Percentiles rank a stretch among this genome's conserved stretches.
Conservation (phyloP, 2,888 invertebrate species). For the Caenorhabditis sp. region DNA sequence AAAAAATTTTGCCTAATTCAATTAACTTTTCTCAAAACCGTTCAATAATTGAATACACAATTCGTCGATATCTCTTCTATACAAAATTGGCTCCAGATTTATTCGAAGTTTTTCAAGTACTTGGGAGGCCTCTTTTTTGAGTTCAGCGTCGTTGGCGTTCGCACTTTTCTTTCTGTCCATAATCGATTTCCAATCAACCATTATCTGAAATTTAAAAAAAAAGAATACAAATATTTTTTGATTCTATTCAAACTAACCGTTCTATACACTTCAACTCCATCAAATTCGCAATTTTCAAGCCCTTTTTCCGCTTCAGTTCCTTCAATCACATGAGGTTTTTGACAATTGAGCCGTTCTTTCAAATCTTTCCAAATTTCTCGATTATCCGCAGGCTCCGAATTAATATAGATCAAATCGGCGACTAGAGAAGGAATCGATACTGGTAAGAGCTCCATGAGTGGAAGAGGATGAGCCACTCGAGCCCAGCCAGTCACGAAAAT, state of each 20-base stretch:
- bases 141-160: background rate
- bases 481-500: slow-evolving; percentile 70
- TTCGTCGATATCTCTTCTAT: slow-evolving; percentile 9
- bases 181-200: slow-evolving; percentile 24
- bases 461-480: slow-evolving; percentile 73
- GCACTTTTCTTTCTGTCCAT: background rate
- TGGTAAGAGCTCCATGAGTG: slow-evolving; percentile 74
- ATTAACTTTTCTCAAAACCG: background rate
- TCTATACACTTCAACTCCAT: slow-evolving; percentile 27
- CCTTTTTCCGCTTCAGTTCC: slow-evolving; percentile 10
- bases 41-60: slow-evolving; percentile 20
- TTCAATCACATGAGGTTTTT: background rate
- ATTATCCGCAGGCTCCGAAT: slow-evolving; percentile 6
- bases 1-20: too few relatives aligned
- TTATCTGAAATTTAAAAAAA: slow-evolving; percentile 18
- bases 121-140: background rate
- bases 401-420: slow-evolving; percentile 54
- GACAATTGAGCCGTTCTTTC: slow-evolving; percentile 10
- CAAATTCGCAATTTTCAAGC: slow-evolving; percentile 30
- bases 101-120: background rate
- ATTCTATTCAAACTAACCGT: slow-evolving; percentile 19
- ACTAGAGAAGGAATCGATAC: slow-evolving; percentile 69
- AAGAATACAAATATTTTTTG: too few relatives aligned
- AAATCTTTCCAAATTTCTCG: slow-evolving; percentile 17
- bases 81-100: slow-evolving; percentile 11